Percentiles rank a stretch among this genome's conserved stretches.
Conservation (phyloP, 2,888 invertebrate species). For the Strigamia transsilvanica region DNA sequence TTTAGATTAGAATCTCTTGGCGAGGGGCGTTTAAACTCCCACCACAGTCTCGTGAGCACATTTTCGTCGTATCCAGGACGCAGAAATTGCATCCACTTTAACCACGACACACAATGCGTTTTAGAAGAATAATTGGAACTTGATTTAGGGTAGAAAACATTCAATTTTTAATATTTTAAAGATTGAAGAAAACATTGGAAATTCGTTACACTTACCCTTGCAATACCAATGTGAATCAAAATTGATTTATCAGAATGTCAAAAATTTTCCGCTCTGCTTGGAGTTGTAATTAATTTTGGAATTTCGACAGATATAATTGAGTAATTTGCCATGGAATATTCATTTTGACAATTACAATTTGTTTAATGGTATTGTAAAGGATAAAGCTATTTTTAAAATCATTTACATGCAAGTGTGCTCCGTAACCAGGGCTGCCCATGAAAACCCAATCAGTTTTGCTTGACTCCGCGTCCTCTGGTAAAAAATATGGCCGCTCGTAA, state of each 20-base stretch:
- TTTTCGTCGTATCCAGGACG: neutral
- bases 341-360: too few relatives aligned
- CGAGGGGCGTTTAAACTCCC: neutral
- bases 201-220: too few relatives aligned
- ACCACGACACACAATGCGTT: neutral
- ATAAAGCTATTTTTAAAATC: neutral
- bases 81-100: neutral
- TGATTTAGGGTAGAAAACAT: neutral
- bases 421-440: slow-evolving; percentile 93
- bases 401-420: slow-evolving; percentile 94
- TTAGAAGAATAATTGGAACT: neutral
- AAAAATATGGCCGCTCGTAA: slow-evolving; percentile 86
- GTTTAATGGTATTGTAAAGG: neutral
- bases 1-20: slow-evolving; percentile 3
- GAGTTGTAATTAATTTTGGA: neutral
- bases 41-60: neutral
- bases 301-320: neutral
- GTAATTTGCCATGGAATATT: too few relatives aligned
- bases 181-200: too few relatives aligned
- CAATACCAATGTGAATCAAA: too few relatives aligned
- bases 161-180: too few relatives aligned
- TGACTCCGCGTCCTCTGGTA: slow-evolving; percentile 85
- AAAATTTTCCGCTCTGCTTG: too few relatives aligned
- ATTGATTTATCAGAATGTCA: too few relatives aligned
- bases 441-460: slow-evolving; percentile 95